These are phyloP conservation scores for Pollenia amentaria DNA, from an alignment of 2,888 invertebrate species.

Conservation along the genomic window DNA sequence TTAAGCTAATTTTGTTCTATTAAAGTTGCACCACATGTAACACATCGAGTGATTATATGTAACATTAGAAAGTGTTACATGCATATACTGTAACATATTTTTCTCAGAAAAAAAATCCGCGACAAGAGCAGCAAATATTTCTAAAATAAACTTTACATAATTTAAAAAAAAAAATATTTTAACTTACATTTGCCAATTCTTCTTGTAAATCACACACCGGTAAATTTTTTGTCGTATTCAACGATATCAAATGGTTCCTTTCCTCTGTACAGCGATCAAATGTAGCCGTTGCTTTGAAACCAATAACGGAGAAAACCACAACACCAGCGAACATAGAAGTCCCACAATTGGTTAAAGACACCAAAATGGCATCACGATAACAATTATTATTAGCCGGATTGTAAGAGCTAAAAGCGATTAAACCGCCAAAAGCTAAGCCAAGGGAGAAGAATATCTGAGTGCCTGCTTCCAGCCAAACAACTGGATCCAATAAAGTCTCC, in stretches of 20 bases:
- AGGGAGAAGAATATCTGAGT: conserved; percentile 99
- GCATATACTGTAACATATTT: too few species aligned
- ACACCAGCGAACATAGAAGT: conserved; percentile 99
- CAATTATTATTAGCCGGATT: conserved; percentile 99
- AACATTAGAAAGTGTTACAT: too few species aligned
- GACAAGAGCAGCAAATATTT: too few species aligned
- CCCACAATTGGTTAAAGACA: conserved; percentile 96
- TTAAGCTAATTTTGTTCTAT: too few species aligned
- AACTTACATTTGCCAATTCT: conserved; percentile 94
- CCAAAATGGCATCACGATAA: conserved; percentile 96
- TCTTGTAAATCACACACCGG: conserved; percentile 93
- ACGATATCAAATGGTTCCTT: conserved; percentile 86
- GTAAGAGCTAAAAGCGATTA: conserved; percentile 97
- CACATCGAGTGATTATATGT: too few species aligned
- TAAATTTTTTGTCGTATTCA: conserved; percentile 88
- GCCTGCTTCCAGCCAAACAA: conserved; percentile 98
- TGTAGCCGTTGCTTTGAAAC: conserved; percentile 89
- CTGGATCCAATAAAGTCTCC: conserved; percentile 95
- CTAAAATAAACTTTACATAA: neutral
- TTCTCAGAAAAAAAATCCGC: too few species aligned
- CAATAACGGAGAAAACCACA: conserved; percentile 97
- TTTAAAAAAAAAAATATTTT: neutral
- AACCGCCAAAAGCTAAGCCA: conserved; percentile 97
- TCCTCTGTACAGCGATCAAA: conserved; percentile 83
- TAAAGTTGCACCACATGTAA: too few species aligned